Base-by-base conservation (phyloP, 2,888 invertebrate genomes). In the Teleiodes luculella region DNA sequence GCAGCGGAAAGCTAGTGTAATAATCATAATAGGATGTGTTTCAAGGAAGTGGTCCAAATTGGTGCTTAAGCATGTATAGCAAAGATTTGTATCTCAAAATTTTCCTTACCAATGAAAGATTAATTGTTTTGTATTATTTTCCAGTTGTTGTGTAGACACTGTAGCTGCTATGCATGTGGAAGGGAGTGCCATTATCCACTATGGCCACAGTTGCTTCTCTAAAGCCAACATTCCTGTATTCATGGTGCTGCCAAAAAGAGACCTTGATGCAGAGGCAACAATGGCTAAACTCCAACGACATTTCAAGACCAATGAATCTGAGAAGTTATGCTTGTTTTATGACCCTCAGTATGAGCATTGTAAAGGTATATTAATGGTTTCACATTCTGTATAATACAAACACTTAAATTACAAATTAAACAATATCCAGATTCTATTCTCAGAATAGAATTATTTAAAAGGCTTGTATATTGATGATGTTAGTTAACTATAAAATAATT, bases 131-230 rank as follows among this genome's bases (percentile, higher is more conserved):
- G n/a, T n/a, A 11, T 49, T 30, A 28, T 43, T 20, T 74, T 90
- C 62, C 78, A 97, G 97, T 78, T 97, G 97, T 79, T 97, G 97
- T 77, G 93, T 96, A 2, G 97, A 97, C 80, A 95, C 95, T 68
- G 93, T 98, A 31, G 95, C 97, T 1, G 97, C 98, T 0, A 93
- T 95, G 77, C 98, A 98, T 80, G 93, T 96, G 5, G 90, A 92
- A 54, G 95, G 95, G 0, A 96, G 98, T 81, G 94, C 95, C 30
- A 87, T 98, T 1, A 92, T 99, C 53, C 98, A 99, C 80, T 98
- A 95, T 82, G 98, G 98, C 0, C 94, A 94, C 69, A 93, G 95
- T 0, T 99, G 99, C 80, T 93, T 96, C 61, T 95, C 96, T 30
- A 93, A 94, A 11, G 89, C 91, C 28, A 91, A 94, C 51, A 89